Evolutionary conservation across 2,797 vertebrate species (phyloP), one percentile per base, ranked within the genome.

Genomic region (Florisuga fusca): DNA sequence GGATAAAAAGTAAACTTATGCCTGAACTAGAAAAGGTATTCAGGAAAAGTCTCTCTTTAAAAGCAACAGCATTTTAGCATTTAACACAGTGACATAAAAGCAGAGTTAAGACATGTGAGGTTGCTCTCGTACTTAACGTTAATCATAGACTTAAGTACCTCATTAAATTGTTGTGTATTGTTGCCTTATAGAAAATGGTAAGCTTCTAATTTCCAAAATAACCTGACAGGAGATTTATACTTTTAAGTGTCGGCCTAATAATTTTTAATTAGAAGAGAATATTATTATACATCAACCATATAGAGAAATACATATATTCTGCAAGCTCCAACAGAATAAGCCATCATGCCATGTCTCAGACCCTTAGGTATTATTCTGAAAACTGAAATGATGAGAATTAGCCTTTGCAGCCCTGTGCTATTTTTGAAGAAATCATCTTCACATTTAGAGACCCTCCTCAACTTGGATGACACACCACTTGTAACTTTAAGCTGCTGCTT

Each of bases 391-490:
- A 83, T 20, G 2, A 68, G 22, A 82, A 73, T 22, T 43, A 48
- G 51, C 21, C 45, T 76, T 14, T 27, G 22, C 8, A 92, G 61
- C 55, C 57, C 79, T 75, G 36, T 7, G n/a, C 8, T 36, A 10
- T 53, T 59, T 80, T 15, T 64, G 34, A 76, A 79, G n/a, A 83
- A 83, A 71, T 46, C 22, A 59, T 2, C 58, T 27, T 72, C 59
- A 51, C 17, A n/a, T 33, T 63, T 29, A 51, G 46, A 2, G 22
- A 64, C 25, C 41, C 59, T 15, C 20, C 45, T 36, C 68, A 45
- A 6, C 57, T 80, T 63, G 0, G 2, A 36, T 14, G 33, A 66
- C 1, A 10, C 4, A 20, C 8, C 3, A 9, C 33, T 48, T 29
- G 15, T 4, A 53, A 45, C 46, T 36, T 23, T 13, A 43, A 57